A percentile compares a stretch with the other conserved stretches of the same genome.
Evolutionary conservation across 1,140 invertebrate species (phyloP).

Genomic region (Neuroterus valhalla): DNA sequence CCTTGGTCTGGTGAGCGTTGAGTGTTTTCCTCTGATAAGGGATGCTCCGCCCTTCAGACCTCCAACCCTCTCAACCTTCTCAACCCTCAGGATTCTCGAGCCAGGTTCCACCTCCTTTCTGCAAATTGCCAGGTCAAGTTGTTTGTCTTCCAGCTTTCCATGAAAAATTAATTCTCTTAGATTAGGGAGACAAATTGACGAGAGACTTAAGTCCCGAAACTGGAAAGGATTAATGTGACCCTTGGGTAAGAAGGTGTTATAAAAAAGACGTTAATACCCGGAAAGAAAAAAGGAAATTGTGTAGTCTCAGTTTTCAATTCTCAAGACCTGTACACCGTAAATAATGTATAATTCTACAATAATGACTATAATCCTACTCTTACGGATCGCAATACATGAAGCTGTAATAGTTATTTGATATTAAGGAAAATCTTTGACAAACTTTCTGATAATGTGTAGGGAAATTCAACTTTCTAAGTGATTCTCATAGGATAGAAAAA

Average conservation of each 20-base stretch:
- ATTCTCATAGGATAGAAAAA: too few species aligned
- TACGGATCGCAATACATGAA: too few species aligned
- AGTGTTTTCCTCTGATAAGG: conserved; percentile 21
- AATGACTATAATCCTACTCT: too few species aligned
- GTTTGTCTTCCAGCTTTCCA: not conserved
- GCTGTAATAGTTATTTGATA: too few species aligned
- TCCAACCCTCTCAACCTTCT: not conserved
- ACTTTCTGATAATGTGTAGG: too few species aligned
- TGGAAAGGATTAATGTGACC: conserved; percentile 15
- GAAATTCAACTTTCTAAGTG: too few species aligned
- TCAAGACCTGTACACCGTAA: too few species aligned
- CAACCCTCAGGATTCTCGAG: not conserved
- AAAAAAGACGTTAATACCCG: conserved; percentile 10
- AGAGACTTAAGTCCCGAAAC: conserved; percentile 9
- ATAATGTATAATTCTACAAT: too few species aligned
- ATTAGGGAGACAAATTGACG: conserved; percentile 9
- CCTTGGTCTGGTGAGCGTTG: not conserved
- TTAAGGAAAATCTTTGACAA: too few species aligned
- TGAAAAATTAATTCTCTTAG: conserved; percentile 26
- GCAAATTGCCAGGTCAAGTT: conserved; percentile 10
- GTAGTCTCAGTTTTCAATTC: not conserved
- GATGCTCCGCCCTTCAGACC: conserved; percentile 18
- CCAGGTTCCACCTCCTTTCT: not conserved
- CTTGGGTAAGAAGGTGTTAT: not conserved
- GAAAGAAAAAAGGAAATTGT: conserved; percentile 33